These are phyloP conservation scores for Nymphalis io DNA, from an alignment of 1,140 invertebrate species.

Conservation along the genomic window DNA sequence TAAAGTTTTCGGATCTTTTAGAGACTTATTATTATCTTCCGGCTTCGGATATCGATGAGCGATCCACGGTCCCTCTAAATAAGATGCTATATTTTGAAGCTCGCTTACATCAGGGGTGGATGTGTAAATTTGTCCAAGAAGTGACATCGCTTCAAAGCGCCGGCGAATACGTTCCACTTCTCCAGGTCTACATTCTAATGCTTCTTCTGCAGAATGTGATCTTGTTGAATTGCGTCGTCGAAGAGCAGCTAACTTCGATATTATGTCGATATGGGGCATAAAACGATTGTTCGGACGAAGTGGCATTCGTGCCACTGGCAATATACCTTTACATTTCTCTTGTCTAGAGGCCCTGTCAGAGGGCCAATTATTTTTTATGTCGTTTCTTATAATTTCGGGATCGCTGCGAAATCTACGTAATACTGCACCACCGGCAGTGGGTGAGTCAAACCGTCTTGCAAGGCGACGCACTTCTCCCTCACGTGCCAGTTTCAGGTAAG, in stretches of 20 bases:
- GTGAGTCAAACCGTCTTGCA: conserved; percentile 86
- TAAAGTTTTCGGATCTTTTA: conserved; percentile 79
- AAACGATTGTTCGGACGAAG: conserved; percentile 85
- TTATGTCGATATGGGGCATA: conserved; percentile 94
- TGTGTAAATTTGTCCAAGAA: conserved; percentile 90
- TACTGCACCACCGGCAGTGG: conserved; percentile 67
- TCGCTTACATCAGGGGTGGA: conserved; percentile 90
- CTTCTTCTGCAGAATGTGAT: conserved; percentile 66
- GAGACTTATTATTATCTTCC: conserved; percentile 83
- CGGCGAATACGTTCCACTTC: conserved; percentile 85
- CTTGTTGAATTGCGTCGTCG: conserved; percentile 78
- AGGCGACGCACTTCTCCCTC: conserved; percentile 88
- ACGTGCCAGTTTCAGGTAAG: conserved; percentile 85
- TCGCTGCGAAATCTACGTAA: conserved; percentile 87
- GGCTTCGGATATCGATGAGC: conserved; percentile 87
- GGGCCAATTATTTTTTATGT: conserved; percentile 75
- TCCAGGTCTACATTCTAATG: conserved; percentile 82
- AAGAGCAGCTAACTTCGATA: conserved; percentile 89
- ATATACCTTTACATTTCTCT: conserved; percentile 78
- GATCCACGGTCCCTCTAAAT: conserved; percentile 88
- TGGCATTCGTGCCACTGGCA: conserved; percentile 84
- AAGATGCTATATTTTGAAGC: conserved; percentile 87
- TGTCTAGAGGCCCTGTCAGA: conserved; percentile 68
- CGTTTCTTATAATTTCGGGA: conserved; percentile 85
- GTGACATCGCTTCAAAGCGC: conserved; percentile 85